Base-by-base conservation (phyloP, 1,140 invertebrate genomes). In the Pomacea maculata region DNA sequence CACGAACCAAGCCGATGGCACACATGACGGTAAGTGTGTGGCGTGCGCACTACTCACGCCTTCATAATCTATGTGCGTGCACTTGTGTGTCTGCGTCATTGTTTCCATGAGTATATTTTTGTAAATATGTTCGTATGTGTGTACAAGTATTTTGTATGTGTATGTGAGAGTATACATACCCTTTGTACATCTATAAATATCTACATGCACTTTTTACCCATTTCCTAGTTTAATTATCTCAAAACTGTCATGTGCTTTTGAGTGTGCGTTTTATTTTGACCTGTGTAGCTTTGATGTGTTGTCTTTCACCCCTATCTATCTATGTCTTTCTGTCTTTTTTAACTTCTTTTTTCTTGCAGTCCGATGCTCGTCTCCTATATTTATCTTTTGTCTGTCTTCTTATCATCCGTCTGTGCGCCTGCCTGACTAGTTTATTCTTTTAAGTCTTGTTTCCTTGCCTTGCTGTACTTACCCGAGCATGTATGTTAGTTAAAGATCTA, bases 11-110 rank as follows among this genome's bases (percentile, higher is more conserved):
- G 68, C 89, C 89, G 1, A 87, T 88, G 87, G 80, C 75, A 70
- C 89, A 90, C 80, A 73, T 90, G 63, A 90, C 89, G 17, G 89
- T 90, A 85, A 85, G 84, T 78, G 52, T 54, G n/a, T 14, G 34
- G 17, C 67, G 71, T 61, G 11, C 15, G 57, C 15, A 61, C 57
- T 61, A 14, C 57, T 61, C 11, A 17, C 57, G 57, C 11, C 9
- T 61, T 70, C 25, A 5, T 29, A 29, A 19, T 55, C 52, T 7
- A 45, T 45, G 34, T 45, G 34, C 34, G 34, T 45, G 34, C 34
- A 6, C 34, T n/a, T n/a, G 34, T 45, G 34, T 45, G 34, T 45
- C 34, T 45, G 3, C 6, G 0, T 45, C 34, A 2, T 45, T 45
- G 34, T 45, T 45, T 45, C 34, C 6, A 45, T 45, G 34, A 1